Conservation (phyloP, 2,888 invertebrate species). For the Scaptomyza caliginosa region DNA sequence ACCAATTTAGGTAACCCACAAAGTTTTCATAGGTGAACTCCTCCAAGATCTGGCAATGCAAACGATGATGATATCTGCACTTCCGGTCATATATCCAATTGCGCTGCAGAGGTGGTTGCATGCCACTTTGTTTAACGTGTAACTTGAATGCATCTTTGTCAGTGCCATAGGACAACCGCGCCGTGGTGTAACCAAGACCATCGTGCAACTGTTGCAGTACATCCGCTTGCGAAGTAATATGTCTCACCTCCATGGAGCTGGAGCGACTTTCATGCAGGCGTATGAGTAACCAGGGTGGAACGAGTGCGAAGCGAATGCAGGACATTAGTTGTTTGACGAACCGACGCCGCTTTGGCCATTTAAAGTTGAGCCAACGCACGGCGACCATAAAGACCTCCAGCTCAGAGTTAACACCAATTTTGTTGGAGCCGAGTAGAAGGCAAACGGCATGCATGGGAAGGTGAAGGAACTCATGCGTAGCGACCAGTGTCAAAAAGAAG, state of each 20-base stretch:
- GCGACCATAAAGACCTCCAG: slow-evolving; percentile 89
- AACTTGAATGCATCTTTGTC: slow-evolving; percentile 89
- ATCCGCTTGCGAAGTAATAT: slow-evolving; percentile 87
- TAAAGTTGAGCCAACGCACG: slow-evolving; percentile 90
- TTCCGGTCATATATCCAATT: slow-evolving; percentile 88
- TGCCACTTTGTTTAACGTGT: slow-evolving; percentile 87
- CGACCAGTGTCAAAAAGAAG: slow-evolving; percentile 91
- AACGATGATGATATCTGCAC: slow-evolving; percentile 77
- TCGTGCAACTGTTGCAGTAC: slow-evolving; percentile 92
- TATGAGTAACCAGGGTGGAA: slow-evolving; percentile 92
- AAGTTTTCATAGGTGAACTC: slow-evolving; percentile 77
- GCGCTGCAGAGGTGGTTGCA: slow-evolving; percentile 89
- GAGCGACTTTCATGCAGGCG: slow-evolving; percentile 89
- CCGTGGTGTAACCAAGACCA: slow-evolving; percentile 91
- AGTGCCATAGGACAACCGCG: slow-evolving; percentile 89
- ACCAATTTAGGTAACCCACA: slow-evolving; percentile 75
- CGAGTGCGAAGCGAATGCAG: slow-evolving; percentile 91
- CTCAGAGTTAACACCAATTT: slow-evolving; percentile 90
- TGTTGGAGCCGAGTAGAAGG: slow-evolving; percentile 88
- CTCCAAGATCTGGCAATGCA: slow-evolving; percentile 74
- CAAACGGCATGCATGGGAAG: slow-evolving; percentile 88
- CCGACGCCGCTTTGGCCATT: slow-evolving; percentile 87
- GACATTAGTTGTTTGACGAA: slow-evolving; percentile 87
- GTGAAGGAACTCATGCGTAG: slow-evolving; percentile 89
- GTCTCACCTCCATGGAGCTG: slow-evolving; percentile 89